Conservation (phyloP, 2,888 invertebrate species). For the Leptinotarsa rubiginosa region DNA sequence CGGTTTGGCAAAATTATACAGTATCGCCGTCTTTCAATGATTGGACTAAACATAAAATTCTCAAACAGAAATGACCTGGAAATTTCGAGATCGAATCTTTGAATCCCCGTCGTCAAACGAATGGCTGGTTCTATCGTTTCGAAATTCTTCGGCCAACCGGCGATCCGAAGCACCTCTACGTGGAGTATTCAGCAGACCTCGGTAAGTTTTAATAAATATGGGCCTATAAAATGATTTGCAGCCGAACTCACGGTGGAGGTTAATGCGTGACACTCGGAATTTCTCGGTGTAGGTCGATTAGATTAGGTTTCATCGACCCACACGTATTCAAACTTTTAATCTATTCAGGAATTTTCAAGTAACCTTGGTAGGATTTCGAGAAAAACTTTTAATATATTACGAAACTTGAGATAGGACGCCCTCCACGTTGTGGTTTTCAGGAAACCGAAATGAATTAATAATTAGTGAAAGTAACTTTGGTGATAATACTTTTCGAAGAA, state of each 20-base stretch:
- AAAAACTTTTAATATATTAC: constrained; percentile 8
- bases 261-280: constrained; percentile 35
- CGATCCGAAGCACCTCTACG: neutral
- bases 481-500: neutral
- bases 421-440: neutral
- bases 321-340: constrained; percentile 16
- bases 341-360: constrained; percentile 13
- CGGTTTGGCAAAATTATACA: too few species aligned
- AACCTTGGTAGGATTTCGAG: constrained; percentile 7
- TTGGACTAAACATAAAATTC: too few species aligned
- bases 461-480: constrained; percentile 1
- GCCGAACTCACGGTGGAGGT: constrained; percentile 17
- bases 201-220: constrained; percentile 9
- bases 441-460: constrained; percentile 11
- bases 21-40: too few species aligned
- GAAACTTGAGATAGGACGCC: neutral
- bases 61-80: neutral
- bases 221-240: constrained; percentile 24
- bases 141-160: neutral
- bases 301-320: constrained; percentile 20
- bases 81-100: neutral
- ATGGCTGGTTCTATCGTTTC: neutral
- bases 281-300: constrained; percentile 28
- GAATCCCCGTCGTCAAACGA: too few species aligned
- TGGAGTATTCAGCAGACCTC: constrained; percentile 9